Evolutionary conservation across 2,888 invertebrate genomes (phyloP).

Genomic region (Tromatobia lineatoria): DNA sequence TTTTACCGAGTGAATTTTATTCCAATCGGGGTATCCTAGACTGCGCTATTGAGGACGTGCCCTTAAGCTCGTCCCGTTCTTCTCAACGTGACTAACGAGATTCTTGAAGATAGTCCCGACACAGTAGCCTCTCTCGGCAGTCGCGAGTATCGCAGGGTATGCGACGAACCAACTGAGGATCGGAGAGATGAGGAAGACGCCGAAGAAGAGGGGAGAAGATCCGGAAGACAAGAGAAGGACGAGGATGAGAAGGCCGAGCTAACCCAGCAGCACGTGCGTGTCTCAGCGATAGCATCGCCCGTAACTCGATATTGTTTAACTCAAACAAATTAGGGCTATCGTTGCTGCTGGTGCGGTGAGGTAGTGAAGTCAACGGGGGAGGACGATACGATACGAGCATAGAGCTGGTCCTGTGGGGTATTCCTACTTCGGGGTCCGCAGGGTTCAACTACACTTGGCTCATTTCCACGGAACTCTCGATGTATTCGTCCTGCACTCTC

Average conservation of each 20-base stretch:
- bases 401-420: constrained; percentile 6
- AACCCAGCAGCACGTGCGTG: constrained; percentile 80
- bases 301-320: constrained; percentile 85
- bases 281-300: constrained; percentile 80
- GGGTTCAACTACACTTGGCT: constrained; percentile 78
- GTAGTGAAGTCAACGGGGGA: neutral
- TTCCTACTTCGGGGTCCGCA: constrained; percentile 67
- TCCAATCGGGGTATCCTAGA: neutral
- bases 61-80: neutral
- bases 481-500: constrained; percentile 40
- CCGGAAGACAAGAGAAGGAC: neutral
- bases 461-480: constrained; percentile 76
- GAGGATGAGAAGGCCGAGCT: constrained; percentile 51
- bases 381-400: constrained; percentile 9
- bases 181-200: neutral
- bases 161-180: neutral
- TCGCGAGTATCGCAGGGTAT: constrained; percentile 7
- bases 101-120: constrained; percentile 19
- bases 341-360: constrained; percentile 40
- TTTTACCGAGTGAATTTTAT: no score
- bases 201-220: neutral
- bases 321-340: constrained; percentile 82
- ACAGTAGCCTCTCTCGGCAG: constrained; percentile 34
- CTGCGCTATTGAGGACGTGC: neutral
- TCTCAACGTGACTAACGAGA: constrained; percentile 19